These are phyloP conservation scores for Cygnus buccinator DNA, from an alignment of 2,113 vertebrate species.

Conservation along the genomic window DNA sequence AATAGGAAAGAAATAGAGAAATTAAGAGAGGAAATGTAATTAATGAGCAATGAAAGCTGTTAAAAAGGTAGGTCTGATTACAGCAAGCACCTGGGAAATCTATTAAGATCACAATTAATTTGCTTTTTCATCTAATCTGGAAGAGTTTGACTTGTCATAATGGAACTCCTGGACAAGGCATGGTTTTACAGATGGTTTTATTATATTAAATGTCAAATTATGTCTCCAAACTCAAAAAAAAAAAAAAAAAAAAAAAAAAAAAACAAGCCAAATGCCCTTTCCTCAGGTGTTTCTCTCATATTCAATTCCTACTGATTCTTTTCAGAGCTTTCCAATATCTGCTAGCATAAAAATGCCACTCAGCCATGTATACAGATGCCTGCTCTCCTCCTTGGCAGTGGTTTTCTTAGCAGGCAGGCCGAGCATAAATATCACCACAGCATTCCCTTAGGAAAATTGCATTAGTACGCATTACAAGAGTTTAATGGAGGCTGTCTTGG, in stretches of 20 bases:
- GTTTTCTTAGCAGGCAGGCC: not conserved
- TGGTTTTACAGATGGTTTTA: constrained; percentile 17
- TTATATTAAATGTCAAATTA: constrained; percentile 41
- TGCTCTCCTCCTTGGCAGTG: constrained; percentile 39
- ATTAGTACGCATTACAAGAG: not conserved
- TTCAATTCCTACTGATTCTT: constrained; percentile 10
- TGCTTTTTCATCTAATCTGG: not conserved
- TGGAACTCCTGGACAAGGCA: not conserved
- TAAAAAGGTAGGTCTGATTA: constrained; percentile 40
- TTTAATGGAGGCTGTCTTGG: constrained; percentile 2
- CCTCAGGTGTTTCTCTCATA: constrained; percentile 10
- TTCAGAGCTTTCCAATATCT: constrained; percentile 14
- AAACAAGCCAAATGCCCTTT: not conserved
- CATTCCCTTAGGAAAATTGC: constrained; percentile 33
- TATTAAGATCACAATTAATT: constrained; percentile 36
- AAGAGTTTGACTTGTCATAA: constrained; percentile 16
- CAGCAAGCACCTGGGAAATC: constrained; percentile 5
- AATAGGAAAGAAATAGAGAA: constrained; percentile 45
- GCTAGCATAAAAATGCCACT: constrained; percentile 19
- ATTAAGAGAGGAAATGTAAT: constrained; percentile 58
- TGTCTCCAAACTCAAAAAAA: not conserved
- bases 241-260: not conserved
- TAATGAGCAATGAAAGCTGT: constrained; percentile 11
- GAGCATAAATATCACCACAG: constrained; percentile 60
- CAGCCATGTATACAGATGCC: constrained; percentile 33